Conservation (phyloP, 2,888 invertebrate species). For the Deilephila porcellus region DNA sequence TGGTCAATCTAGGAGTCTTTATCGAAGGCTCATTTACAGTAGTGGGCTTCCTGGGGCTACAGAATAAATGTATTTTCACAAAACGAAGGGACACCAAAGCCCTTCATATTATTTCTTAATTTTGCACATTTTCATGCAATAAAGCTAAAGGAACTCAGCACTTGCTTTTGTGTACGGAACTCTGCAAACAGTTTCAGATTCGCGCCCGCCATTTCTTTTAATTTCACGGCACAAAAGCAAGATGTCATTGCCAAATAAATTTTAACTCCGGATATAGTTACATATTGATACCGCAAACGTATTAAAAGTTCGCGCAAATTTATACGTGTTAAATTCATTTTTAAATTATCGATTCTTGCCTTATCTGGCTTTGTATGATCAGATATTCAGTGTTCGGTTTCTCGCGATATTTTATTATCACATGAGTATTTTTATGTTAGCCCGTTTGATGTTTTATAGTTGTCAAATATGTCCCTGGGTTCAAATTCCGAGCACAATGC, state of each 20-base stretch:
- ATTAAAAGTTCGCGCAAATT: slow-evolving; percentile 11
- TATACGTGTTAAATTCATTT: slow-evolving; percentile 10
- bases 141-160: no score
- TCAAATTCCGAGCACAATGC: no score
- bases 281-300: slow-evolving; percentile 6
- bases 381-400: slow-evolving; percentile 9
- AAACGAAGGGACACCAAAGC: no score
- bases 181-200: no score
- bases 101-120: no score
- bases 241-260: slow-evolving; percentile 25
- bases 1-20: no score
- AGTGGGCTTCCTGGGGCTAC: no score
- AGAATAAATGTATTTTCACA: no score
- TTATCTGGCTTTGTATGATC: slow-evolving; percentile 4
- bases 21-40: no score
- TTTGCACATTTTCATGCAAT: no score
- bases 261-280: slow-evolving; percentile 21
- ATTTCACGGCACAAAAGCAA: slow-evolving; percentile 25
- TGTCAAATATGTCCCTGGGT: not conserved
- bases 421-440: not conserved
- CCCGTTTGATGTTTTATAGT: not conserved
- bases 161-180: not conserved
- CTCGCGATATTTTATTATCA: slow-evolving; percentile 1
- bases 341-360: slow-evolving; percentile 22
- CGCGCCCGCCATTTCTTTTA: not conserved